Evolutionary conservation across 2,888 invertebrate genomes (phyloP).

Genomic region (Heliconius hortense): DNA sequence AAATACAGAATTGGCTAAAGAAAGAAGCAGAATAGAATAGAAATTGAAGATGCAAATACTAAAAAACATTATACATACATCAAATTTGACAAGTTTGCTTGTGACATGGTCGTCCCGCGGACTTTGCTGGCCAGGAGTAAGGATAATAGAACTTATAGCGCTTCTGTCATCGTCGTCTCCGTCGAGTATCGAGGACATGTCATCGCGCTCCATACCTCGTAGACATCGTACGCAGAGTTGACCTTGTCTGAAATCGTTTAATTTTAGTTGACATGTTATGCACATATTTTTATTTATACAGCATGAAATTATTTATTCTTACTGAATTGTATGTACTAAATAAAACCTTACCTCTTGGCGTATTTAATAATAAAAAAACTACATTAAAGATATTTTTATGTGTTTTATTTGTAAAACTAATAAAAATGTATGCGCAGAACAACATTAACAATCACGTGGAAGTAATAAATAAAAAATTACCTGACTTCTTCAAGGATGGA

Average conservation of each 20-base stretch:
- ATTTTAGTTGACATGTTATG: not conserved
- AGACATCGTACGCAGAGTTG: slow-evolving; percentile 91
- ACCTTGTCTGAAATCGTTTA: slow-evolving; percentile 84
- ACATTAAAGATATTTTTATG: not conserved
- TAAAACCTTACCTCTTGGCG: not conserved
- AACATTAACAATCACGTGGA: not conserved
- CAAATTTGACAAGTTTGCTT: slow-evolving; percentile 80
- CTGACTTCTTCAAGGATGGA: slow-evolving; percentile 92
- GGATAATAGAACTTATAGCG: slow-evolving; percentile 81
- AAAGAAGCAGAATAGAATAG: slow-evolving; percentile 37
- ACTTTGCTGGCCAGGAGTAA: slow-evolving; percentile 70
- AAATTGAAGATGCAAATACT: slow-evolving; percentile 32
- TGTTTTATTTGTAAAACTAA: not conserved
- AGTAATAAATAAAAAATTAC: slow-evolving; percentile 63
- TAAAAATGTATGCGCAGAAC: not conserved
- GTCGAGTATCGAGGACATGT: slow-evolving; percentile 85
- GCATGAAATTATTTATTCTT: not conserved
- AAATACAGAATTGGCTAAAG: slow-evolving; percentile 34
- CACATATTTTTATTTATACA: not conserved
- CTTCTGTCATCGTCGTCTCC: slow-evolving; percentile 88
- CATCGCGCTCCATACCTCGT: slow-evolving; percentile 83
- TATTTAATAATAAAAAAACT: not conserved
- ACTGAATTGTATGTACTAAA: not conserved
- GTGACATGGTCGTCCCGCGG: slow-evolving; percentile 72
- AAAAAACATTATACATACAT: slow-evolving; percentile 70